Percentiles rank a stretch among this genome's conserved stretches.
phyloP scores from a whole-genome alignment of 1,140 invertebrate genomes.

The Drosophila fuyamai region DNA sequence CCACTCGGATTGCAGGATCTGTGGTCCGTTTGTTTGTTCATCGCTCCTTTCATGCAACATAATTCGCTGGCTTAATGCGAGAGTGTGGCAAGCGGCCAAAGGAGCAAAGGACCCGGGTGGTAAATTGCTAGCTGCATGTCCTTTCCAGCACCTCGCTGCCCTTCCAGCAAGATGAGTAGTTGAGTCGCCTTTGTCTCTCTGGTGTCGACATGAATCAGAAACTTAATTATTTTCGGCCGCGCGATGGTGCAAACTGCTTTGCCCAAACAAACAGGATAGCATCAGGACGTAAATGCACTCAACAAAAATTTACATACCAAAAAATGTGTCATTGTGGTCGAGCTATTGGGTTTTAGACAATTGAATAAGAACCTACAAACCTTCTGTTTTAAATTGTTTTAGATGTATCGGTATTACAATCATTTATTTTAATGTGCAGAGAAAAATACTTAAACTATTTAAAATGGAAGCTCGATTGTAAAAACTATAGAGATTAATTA shows the following conservation, averaged over 20 bases:
- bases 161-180: slow-evolving; percentile 40
- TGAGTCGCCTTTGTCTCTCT: slow-evolving; percentile 68
- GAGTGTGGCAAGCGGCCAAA: slow-evolving; percentile 43
- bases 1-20: slow-evolving; percentile 59
- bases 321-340: background rate
- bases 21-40: slow-evolving; percentile 51
- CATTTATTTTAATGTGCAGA: no score
- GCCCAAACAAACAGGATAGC: slow-evolving; percentile 55
- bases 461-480: no score
- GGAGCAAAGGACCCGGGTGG: slow-evolving; percentile 15
- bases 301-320: background rate
- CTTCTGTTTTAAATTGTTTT: no score
- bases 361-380: no score
- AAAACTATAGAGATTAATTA: no score
- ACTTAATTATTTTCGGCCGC: slow-evolving; percentile 81
- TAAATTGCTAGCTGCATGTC: slow-evolving; percentile 40
- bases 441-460: no score
- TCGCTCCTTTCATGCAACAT: slow-evolving; percentile 59
- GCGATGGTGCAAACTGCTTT: slow-evolving; percentile 62
- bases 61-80: slow-evolving; percentile 71
- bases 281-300: slow-evolving; percentile 1
- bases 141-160: slow-evolving; percentile 37
- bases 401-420: no score
- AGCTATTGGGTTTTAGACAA: background rate
- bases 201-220: slow-evolving; percentile 78